Percentiles rank a stretch among this genome's conserved stretches.
phyloP scores from a whole-genome alignment of 35 echinoderm and acorn worm species.

The Lytechinus variegatus region DNA sequence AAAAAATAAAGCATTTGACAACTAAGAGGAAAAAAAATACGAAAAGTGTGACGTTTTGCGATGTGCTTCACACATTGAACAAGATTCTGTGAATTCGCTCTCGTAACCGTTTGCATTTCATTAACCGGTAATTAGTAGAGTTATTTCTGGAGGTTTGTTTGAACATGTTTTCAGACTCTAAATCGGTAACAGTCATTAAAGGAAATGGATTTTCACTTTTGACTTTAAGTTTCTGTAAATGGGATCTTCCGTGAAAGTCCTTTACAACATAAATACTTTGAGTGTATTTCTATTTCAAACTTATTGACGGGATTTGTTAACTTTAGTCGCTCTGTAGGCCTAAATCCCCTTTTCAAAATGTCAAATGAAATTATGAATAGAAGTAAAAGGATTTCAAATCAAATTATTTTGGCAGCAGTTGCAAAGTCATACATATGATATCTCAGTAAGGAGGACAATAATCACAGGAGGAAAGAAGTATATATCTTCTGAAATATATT shows the following conservation, averaged over 20 bases:
- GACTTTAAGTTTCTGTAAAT: too few species aligned
- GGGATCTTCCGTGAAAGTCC: too few species aligned
- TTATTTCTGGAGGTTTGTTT: neutral
- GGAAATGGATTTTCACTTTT: neutral
- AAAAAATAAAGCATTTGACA: neutral
- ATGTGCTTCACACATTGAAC: neutral
- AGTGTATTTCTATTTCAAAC: too few species aligned
- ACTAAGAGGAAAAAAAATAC: neutral
- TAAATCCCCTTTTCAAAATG: too few species aligned
- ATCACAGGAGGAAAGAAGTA: too few species aligned
- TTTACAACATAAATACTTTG: too few species aligned
- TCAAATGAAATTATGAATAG: too few species aligned
- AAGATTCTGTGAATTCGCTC: neutral
- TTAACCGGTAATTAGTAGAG: neutral
- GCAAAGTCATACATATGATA: neutral
- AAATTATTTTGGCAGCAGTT: neutral
- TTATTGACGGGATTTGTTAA: too few species aligned
- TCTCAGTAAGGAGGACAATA: too few species aligned
- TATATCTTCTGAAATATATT: too few species aligned
- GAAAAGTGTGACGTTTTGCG: neutral
- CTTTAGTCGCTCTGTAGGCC: too few species aligned
- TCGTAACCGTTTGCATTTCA: constrained; percentile 10
- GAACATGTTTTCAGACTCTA: constrained; percentile 2
- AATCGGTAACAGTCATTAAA: neutral
- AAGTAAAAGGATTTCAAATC: too few species aligned